A percentile compares a stretch with the other conserved stretches of the same genome.
Conservation (phyloP, 2,797 vertebrate genomes). For the Limosa lapponica region DNA sequence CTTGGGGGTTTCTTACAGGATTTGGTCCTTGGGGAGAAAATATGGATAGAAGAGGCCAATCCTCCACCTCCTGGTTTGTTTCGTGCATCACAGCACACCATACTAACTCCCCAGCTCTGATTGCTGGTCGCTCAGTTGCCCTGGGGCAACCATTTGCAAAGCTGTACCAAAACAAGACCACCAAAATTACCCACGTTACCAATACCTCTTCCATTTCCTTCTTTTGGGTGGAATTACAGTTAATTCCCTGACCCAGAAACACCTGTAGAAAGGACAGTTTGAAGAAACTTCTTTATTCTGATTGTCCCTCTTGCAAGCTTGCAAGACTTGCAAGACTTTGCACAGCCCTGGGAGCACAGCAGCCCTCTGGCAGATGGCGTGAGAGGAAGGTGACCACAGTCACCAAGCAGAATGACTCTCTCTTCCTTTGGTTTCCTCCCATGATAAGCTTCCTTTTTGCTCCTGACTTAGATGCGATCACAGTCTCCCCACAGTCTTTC, state of each 20-base stretch:
- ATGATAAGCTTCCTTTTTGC: not conserved
- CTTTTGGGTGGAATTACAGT: not conserved
- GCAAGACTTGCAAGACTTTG: too few relatives aligned
- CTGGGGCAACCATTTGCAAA: not conserved
- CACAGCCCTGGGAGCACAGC: rapidly evolving
- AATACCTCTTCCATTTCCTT: not conserved
- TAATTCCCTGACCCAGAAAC: not conserved
- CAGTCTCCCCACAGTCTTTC: not conserved
- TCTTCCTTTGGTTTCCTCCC: not conserved
- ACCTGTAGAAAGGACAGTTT: not conserved
- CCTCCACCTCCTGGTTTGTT: not conserved
- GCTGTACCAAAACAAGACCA: not conserved
- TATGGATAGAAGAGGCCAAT: not conserved
- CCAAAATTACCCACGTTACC: not conserved
- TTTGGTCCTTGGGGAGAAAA: not conserved
- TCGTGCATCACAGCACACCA: rapidly evolving
- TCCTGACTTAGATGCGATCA: not conserved
- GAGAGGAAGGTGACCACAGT: not conserved
- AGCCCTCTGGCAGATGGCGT: not conserved
- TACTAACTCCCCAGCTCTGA: not conserved
- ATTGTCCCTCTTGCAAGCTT: not conserved
- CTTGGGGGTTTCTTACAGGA: not conserved
- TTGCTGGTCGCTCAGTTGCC: not conserved
- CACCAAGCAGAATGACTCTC: not conserved
- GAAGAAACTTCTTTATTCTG: not conserved